Evolutionary conservation across 2,797 vertebrate genomes (phyloP), one percentile per base, ranked within the genome.

Genomic region (Holocentrus rufus): DNA sequence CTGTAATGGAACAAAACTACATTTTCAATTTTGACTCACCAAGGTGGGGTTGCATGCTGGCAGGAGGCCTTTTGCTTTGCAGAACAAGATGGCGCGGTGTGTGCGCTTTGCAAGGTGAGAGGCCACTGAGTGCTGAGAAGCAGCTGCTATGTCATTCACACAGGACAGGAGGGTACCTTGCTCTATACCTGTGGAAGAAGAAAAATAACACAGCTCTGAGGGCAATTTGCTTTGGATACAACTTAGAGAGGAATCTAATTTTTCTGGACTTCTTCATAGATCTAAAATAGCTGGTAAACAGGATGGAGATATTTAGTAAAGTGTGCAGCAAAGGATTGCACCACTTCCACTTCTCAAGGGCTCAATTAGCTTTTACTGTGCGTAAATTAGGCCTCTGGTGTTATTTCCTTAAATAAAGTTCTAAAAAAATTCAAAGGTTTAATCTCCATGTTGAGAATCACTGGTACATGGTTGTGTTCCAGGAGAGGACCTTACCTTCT

Each of bases 21-120:
- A 13, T 42, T 42, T 42, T 15, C 13, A 47, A 2, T 1, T 36
- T 1, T 0, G 22, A 88, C 95, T 93, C 88, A 99, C 98, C 94
- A 99, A 69, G 17, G 92, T 86, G 55, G 96, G 93, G 42, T 86
- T 86, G 76, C 44, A 77, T 0, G 89, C 60, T 0, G 92, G 58
- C 42, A 99, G 79, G 73, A 98, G 87, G 42, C 70, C 65, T n/a
- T 88, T 94, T 5, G 87, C 91, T 63, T 90, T 91, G 82, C 96
- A 98, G 86, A 98, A 99, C 58, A 98, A 85, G 89, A 98, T 90
- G 69, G 97, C 98, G 0, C 97, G 94, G 14, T 96, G 94, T 0
- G 97, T 97, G 30, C 95, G 92, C 85, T 94, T 95, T 0, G 93
- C 94, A 3, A 99, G 90, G 73, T 99, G 97, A 76, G 87, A 72